Evolutionary conservation across 1,140 invertebrate genomes (phyloP).

Genomic region (Lamellibrachia luymesi): DNA sequence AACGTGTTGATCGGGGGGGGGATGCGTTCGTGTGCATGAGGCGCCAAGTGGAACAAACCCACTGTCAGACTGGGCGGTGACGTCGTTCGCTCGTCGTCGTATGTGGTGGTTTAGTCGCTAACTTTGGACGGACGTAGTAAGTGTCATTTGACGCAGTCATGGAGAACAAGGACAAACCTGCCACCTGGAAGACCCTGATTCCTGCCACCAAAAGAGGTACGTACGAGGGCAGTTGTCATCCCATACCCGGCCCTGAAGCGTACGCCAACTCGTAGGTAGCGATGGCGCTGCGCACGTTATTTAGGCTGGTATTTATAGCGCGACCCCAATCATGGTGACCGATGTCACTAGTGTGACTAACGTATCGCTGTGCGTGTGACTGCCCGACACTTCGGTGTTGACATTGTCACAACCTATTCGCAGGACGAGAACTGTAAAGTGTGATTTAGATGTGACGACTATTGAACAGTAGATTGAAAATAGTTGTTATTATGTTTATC

Average conservation of each 20-base stretch:
- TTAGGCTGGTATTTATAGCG: not conserved
- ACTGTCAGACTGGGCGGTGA: not conserved
- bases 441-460: not conserved
- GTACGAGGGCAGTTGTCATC: not conserved
- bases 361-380: not conserved
- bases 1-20: not conserved
- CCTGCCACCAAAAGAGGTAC: not conserved
- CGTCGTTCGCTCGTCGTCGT: not conserved
- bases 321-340: not conserved
- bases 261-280: not conserved
- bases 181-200: not conserved
- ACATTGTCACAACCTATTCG: not conserved
- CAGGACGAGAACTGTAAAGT: not conserved
- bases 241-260: not conserved
- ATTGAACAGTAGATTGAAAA: too few relatives aligned
- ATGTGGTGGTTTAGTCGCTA: not conserved
- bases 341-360: not conserved
- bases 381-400: not conserved
- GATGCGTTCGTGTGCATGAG: not conserved
- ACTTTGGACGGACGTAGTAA: not conserved
- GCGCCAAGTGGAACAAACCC: not conserved
- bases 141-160: not conserved
- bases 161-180: not conserved
- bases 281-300: not conserved
- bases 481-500: too few relatives aligned